Evolutionary conservation across 2,888 invertebrate species (phyloP).

Genomic region (Agrotis ipsilon): DNA sequence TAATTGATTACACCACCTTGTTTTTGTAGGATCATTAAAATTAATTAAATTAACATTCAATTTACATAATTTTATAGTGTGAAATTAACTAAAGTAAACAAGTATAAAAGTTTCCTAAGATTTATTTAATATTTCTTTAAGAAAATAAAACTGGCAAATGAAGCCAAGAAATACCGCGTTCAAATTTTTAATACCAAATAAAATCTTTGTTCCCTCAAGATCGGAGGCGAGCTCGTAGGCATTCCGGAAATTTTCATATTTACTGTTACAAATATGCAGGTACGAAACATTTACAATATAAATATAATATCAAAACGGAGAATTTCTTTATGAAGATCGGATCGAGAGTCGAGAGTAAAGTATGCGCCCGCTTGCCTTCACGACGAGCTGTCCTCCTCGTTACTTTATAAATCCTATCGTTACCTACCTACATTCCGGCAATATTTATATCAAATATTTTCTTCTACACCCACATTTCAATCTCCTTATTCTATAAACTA

Average conservation of each 20-base stretch:
- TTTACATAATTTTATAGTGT: constrained; percentile 28
- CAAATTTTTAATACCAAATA: constrained; percentile 84
- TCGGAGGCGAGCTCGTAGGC: constrained; percentile 84
- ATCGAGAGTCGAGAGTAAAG: constrained; percentile 88
- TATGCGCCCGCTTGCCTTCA: constrained; percentile 80
- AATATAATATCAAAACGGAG: constrained; percentile 91
- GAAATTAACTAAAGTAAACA: background rate
- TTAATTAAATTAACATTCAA: constrained; percentile 29
- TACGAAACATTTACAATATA: constrained; percentile 90
- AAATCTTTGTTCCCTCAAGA: constrained; percentile 85
- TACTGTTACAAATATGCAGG: constrained; percentile 91
- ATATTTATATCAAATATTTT: constrained; percentile 45
- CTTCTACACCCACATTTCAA: constrained; percentile 15
- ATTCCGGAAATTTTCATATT: constrained; percentile 91
- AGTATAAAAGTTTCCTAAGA: background rate
- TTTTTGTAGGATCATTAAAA: constrained; percentile 28
- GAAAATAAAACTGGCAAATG: constrained; percentile 63
- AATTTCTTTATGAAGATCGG: constrained; percentile 91
- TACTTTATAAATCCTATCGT: constrained; percentile 79
- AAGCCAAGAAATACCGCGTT: constrained; percentile 67
- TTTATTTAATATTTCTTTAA: constrained; percentile 31
- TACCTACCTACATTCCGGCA: constrained; percentile 56
- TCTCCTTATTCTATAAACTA: background rate
- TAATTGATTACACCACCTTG: constrained; percentile 31
- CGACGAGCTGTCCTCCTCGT: constrained; percentile 76